phyloP scores from a whole-genome alignment of 2,888 invertebrate genomes.

The Apamea crenata region DNA sequence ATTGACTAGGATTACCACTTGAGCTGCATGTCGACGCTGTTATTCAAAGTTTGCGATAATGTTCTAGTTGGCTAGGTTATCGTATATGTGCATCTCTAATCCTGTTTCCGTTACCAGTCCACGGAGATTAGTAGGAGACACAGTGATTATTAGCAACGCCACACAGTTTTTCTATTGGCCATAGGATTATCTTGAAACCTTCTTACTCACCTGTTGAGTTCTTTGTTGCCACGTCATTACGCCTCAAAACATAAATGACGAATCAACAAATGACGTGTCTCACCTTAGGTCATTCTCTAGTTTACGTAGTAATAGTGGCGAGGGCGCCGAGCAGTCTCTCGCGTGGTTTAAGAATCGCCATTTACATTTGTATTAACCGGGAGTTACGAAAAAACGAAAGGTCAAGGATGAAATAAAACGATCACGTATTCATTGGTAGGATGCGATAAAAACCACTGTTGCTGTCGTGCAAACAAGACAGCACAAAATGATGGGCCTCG shows the following conservation, averaged over 20 bases:
- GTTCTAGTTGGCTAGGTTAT: constrained; percentile 16
- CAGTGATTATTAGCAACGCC: neutral
- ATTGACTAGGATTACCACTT: constrained; percentile 28
- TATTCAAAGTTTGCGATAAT: constrained; percentile 34
- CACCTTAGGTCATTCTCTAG: constrained; percentile 26
- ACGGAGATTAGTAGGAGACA: neutral
- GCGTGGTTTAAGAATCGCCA: constrained; percentile 7
- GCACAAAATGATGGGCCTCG: constrained; percentile 48
- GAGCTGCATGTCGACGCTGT: constrained; percentile 14
- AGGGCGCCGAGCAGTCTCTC: constrained; percentile 58
- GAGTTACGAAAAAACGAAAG: constrained; percentile 31
- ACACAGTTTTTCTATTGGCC: constrained; percentile 7
- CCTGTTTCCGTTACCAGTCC: constrained; percentile 15
- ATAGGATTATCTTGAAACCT: neutral
- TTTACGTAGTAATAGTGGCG: constrained; percentile 24
- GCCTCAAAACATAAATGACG: constrained; percentile 15
- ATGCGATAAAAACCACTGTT: constrained; percentile 41
- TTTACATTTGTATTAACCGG: constrained; percentile 36
- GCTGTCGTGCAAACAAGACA: constrained; percentile 34
- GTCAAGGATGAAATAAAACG: constrained; percentile 48
- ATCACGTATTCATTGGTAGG: constrained; percentile 43
- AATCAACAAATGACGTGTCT: constrained; percentile 31
- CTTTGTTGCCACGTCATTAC: constrained; percentile 3
- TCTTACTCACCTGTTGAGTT: neutral
- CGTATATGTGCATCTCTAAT: constrained; percentile 9